Conservation (phyloP, 2,797 vertebrate species). For the Phalanger gymnotis region DNA sequence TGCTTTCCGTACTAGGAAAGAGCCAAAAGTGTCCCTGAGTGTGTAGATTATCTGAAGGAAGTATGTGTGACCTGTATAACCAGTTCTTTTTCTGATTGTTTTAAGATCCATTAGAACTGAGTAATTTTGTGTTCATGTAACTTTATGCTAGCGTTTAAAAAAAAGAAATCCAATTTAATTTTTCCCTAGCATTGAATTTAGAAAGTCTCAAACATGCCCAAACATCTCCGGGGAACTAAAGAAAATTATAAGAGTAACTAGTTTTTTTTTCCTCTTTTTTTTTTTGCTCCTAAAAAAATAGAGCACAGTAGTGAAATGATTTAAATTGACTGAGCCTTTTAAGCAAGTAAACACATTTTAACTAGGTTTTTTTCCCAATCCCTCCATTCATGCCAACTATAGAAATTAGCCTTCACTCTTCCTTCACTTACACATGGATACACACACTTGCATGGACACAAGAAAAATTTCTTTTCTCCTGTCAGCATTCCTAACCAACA, state of each 20-base stretch:
- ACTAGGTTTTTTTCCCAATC: slow-evolving; percentile 96
- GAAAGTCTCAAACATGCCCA: slow-evolving; percentile 78
- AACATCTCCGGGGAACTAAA: slow-evolving; percentile 76
- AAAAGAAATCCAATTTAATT: slow-evolving; percentile 62
- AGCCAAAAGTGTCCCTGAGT: slow-evolving; percentile 54
- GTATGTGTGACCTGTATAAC: slow-evolving; percentile 72
- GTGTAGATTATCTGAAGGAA: slow-evolving; percentile 67
- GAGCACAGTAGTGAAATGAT: slow-evolving; percentile 89
- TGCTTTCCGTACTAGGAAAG: slow-evolving; percentile 56
- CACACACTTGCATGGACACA: slow-evolving; percentile 99
- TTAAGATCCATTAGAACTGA: slow-evolving; percentile 74
- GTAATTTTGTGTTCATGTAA: slow-evolving; percentile 67
- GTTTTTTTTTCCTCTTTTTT: slow-evolving; percentile 74
- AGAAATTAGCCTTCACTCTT: slow-evolving; percentile 99
- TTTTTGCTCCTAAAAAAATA: slow-evolving; percentile 78
- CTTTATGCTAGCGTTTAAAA: slow-evolving; percentile 73
- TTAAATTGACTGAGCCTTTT: slow-evolving; percentile 91
- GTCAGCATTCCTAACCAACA: slow-evolving; percentile 99
- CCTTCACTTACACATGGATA: slow-evolving; percentile 99
- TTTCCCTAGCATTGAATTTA: slow-evolving; percentile 73
- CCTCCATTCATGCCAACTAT: slow-evolving; percentile 98
- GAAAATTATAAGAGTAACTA: slow-evolving; percentile 85
- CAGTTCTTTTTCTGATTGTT: slow-evolving; percentile 65
- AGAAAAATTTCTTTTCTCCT: slow-evolving; percentile 99
- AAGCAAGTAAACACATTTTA: slow-evolving; percentile 93